Conservation (phyloP, 1,140 invertebrate genomes). For the Zophobas atratus region DNA sequence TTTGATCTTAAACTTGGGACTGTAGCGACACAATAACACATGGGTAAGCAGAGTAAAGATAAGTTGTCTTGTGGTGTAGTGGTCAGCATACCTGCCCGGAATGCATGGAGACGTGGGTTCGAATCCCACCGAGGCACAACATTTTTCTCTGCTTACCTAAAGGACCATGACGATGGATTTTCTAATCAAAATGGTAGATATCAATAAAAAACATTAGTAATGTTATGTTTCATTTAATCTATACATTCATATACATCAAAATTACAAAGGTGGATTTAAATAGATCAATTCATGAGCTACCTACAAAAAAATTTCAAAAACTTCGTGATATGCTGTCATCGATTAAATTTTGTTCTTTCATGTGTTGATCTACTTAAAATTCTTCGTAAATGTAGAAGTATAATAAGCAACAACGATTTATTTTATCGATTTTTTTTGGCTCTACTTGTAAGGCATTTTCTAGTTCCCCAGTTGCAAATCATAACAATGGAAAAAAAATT, state of each 20-base stretch:
- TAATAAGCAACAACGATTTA: slow-evolving; percentile 44
- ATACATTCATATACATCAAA: slow-evolving; percentile 43
- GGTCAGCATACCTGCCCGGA: no score
- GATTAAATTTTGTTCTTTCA: slow-evolving; percentile 16
- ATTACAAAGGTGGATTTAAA: slow-evolving; percentile 3
- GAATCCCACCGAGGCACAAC: no score
- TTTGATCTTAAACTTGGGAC: no score
- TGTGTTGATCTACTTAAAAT: slow-evolving; percentile 29
- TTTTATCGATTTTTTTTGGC: slow-evolving; percentile 32
- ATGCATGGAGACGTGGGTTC: no score
- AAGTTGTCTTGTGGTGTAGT: no score
- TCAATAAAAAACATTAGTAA: background rate
- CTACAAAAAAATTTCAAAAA: slow-evolving; percentile 32
- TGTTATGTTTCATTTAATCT: slow-evolving; percentile 28
- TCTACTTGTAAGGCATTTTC: slow-evolving; percentile 45
- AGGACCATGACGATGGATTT: no score
- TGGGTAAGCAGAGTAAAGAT: no score
- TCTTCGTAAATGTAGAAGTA: slow-evolving; percentile 23
- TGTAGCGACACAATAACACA: no score
- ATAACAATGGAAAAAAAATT: slow-evolving; percentile 36
- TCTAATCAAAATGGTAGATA: background rate
- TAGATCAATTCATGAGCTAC: slow-evolving; percentile 8
- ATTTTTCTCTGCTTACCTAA: no score
- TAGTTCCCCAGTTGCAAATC: slow-evolving; percentile 19
- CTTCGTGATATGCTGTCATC: slow-evolving; percentile 11